Evolutionary conservation across 2,888 invertebrate genomes (phyloP).

Genomic region (Drosophila nigritarsus): DNA sequence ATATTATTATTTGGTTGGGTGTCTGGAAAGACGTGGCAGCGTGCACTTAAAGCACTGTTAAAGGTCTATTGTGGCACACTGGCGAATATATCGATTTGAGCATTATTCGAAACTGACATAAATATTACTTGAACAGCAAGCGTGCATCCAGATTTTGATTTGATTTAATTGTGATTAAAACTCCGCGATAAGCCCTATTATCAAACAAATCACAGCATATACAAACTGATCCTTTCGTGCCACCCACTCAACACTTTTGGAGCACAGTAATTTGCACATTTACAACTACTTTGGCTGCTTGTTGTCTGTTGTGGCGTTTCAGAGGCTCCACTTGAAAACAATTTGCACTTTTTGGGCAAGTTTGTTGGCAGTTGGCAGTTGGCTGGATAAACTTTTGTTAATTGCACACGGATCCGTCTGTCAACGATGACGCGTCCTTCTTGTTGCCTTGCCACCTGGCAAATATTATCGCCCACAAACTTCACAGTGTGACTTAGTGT

Average conservation of each 20-base stretch:
- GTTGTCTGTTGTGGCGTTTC: conserved; percentile 14
- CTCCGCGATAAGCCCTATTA: not conserved
- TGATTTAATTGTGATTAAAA: not conserved
- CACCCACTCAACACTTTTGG: conserved; percentile 7
- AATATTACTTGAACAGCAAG: not conserved
- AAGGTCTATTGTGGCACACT: conserved; percentile 19
- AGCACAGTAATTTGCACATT: conserved; percentile 41
- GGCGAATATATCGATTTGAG: conserved; percentile 20
- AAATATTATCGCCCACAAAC: conserved; percentile 55
- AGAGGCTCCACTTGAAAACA: conserved; percentile 69
- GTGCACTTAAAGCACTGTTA: conserved; percentile 62
- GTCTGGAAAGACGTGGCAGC: conserved; percentile 46
- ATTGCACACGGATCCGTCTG: conserved; percentile 43
- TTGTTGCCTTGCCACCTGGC: conserved; percentile 41
- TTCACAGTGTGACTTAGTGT: conserved; percentile 23
- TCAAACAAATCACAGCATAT: not conserved
- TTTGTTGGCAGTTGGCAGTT: conserved; percentile 24
- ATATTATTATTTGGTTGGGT: conserved; percentile 35
- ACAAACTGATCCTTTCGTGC: not conserved
- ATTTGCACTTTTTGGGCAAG: conserved; percentile 64
- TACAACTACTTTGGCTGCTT: conserved; percentile 8
- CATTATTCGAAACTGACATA: not conserved
- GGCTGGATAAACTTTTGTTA: conserved; percentile 42
- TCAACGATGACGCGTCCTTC: conserved; percentile 29
- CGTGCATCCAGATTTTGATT: not conserved